These are phyloP conservation scores for Meiosimyza platycephala DNA, from an alignment of 2,888 invertebrate genomes.

Conservation along the genomic window DNA sequence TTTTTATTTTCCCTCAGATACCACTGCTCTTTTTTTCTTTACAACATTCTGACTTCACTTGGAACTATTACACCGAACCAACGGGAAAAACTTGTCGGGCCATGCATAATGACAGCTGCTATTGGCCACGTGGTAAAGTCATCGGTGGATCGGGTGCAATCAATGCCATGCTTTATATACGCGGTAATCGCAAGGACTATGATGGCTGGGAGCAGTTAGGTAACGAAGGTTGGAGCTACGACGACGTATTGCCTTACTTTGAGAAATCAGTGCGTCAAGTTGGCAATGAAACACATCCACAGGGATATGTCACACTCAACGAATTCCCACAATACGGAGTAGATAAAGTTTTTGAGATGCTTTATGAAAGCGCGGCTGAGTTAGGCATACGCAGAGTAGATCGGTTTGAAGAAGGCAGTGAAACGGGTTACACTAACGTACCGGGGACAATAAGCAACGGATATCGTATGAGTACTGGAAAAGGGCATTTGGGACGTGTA, in stretches of 20 bases:
- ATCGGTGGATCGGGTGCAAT: slow-evolving; percentile 72
- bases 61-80: slow-evolving; percentile 48
- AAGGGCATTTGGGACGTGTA: slow-evolving; percentile 73
- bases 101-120: slow-evolving; percentile 42
- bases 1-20: slow-evolving; percentile 44
- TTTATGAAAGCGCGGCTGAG: slow-evolving; percentile 67
- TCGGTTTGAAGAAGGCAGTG: slow-evolving; percentile 61
- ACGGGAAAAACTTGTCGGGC: slow-evolving; percentile 46
- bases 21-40: slow-evolving; percentile 45
- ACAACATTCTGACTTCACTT: slow-evolving; percentile 46
- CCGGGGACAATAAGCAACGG: slow-evolving; percentile 72
- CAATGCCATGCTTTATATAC: slow-evolving; percentile 72
- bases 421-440: slow-evolving; percentile 68
- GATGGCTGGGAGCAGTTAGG: slow-evolving; percentile 70
- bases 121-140: slow-evolving; percentile 74
- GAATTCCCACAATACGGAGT: slow-evolving; percentile 51
- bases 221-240: slow-evolving; percentile 75
- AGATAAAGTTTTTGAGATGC: slow-evolving; percentile 42
- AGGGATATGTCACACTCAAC: slow-evolving; percentile 66
- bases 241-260: slow-evolving; percentile 81
- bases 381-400: slow-evolving; percentile 63
- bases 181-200: slow-evolving; percentile 71
- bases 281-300: slow-evolving; percentile 40
- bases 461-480: slow-evolving; percentile 78
- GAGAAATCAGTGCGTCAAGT: slow-evolving; percentile 73